Evolutionary conservation across 2,113 vertebrate species (phyloP), one percentile per base, ranked within the genome.

Genomic region (Atlantisia rogersi): DNA sequence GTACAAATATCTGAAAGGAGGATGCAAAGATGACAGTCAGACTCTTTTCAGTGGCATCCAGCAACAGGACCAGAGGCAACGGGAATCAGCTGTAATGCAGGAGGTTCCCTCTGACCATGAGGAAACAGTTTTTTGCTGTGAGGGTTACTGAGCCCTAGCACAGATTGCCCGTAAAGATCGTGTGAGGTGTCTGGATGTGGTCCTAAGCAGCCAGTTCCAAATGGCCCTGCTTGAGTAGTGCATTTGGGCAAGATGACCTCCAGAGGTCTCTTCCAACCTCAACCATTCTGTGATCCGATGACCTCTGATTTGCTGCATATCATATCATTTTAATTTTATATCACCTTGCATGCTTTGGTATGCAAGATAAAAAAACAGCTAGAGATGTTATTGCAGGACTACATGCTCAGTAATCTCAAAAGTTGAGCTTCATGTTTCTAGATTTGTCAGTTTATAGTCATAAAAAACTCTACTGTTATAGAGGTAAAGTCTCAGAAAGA

Each of bases 1-100:
- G 3, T 12, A 46, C 9, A 48, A 50, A 46, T 40, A 40, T 9
- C 31, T 55, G 26, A 80, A 42, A 48, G 42, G 11, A 77, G 2
- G 5, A 18, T 76, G 37, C n/a, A 44, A 6, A 5, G 35, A 46
- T 5, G 8, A 52, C 12, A 28, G 24, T 5, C 8, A 68, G 17
- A 5, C 3, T 55, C 19, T 59, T 76, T 75, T 50, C 48, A 44
- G 46, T 15, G 17, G 24, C 28, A 12, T 3, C 26, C 44, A 44
- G 42, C 59, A 48, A 53, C 10, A 40, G 21, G 21, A 8, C 5
- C 9, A 86, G 69, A 69, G 39, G 20, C 29, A 65, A 9, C 4
- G 8, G 21, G 5, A 0, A 2, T 10, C 20, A 69, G 3, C 2
- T 53, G 46, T 46, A 83, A 64, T 5, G 31, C 16, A n/a, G 10